Conservation (phyloP, 2,888 invertebrate genomes). For the Agrotis exclamationis region DNA sequence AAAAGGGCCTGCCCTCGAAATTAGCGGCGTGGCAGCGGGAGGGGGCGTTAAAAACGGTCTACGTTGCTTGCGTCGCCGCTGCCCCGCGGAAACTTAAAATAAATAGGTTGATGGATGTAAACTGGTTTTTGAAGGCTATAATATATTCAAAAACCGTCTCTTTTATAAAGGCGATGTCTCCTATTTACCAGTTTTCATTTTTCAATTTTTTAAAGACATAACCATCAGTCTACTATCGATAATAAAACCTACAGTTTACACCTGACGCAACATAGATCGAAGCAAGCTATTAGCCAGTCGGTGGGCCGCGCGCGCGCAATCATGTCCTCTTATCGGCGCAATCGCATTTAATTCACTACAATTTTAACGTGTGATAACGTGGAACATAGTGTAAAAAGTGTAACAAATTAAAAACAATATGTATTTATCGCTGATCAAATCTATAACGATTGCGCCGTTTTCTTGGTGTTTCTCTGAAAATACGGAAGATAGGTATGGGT, state of each 20-base stretch:
- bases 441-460: conserved; percentile 77
- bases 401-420: conserved; percentile 51
- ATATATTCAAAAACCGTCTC: too few species aligned
- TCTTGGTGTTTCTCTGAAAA: conserved; percentile 81
- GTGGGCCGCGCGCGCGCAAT: conserved; percentile 51
- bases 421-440: conserved; percentile 69
- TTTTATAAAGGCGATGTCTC: too few species aligned
- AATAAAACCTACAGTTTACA: neutral
- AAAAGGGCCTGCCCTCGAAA: too few species aligned
- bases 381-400: conserved; percentile 16
- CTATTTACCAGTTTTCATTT: too few species aligned
- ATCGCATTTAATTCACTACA: conserved; percentile 34
- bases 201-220: too few species aligned
- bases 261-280: conserved; percentile 30
- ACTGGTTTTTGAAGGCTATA: too few species aligned
- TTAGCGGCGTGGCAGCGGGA: too few species aligned
- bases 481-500: conserved; percentile 75
- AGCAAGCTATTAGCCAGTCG: conserved; percentile 40
- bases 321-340: conserved; percentile 51
- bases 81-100: too few species aligned
- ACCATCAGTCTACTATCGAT: too few species aligned
- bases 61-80: too few species aligned
- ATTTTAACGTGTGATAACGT: conserved; percentile 33
- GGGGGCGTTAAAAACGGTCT: too few species aligned
- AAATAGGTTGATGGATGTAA: too few species aligned